Percentiles rank a stretch among this genome's conserved stretches.
Conservation (phyloP, 2,888 invertebrate species). For the Baronia brevicornis region DNA sequence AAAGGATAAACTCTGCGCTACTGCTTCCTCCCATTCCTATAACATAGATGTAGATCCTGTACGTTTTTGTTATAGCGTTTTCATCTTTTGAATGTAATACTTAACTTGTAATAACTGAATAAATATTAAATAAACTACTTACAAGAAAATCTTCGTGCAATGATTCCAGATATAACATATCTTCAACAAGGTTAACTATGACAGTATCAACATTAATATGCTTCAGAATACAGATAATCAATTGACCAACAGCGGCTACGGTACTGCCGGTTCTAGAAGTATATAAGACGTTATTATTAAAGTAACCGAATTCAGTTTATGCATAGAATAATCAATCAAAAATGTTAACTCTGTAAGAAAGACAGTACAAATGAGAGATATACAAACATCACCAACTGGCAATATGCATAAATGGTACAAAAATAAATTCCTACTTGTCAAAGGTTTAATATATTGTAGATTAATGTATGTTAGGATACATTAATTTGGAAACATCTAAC, state of each 20-base stretch:
- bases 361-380: no score
- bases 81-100: no score
- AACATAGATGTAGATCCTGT: neutral
- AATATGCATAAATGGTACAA: no score
- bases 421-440: no score
- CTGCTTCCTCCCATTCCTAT: conserved; percentile 88
- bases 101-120: neutral
- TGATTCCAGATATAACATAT: conserved; percentile 52
- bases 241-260: conserved; percentile 42
- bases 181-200: conserved; percentile 52
- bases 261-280: conserved; percentile 49
- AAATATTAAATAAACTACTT: neutral
- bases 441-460: no score
- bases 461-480: no score
- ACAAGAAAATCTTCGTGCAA: conserved; percentile 39
- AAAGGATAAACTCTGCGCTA: conserved; percentile 79
- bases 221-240: conserved; percentile 43
- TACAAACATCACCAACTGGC: no score
- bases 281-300: conserved; percentile 9
- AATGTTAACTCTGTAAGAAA: no score
- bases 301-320: no score
- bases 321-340: no score
- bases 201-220: conserved; percentile 39
- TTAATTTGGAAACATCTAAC: no score
- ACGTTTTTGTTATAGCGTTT: neutral